Evolutionary conservation across 2,113 vertebrate species (phyloP).

Genomic region (Chaetops frenatus): DNA sequence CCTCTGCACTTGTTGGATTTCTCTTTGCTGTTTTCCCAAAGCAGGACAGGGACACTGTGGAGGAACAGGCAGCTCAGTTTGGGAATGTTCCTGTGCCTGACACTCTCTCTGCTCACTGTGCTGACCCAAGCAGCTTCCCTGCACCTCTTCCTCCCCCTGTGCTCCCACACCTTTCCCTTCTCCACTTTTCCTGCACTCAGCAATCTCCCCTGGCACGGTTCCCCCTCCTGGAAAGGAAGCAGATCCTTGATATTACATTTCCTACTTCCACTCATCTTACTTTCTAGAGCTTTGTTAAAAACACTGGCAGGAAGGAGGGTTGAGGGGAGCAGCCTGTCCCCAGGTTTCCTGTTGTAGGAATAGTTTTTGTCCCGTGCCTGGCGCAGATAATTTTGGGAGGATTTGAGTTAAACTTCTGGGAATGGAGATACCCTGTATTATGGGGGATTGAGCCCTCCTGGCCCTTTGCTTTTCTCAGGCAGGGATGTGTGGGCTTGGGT

Average conservation of each 20-base stretch:
- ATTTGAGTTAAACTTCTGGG: background rate
- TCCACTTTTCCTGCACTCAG: background rate
- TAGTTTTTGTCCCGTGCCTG: background rate
- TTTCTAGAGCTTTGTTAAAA: conserved; percentile 28
- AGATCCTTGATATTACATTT: conserved; percentile 18
- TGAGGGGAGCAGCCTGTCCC: conserved; percentile 17
- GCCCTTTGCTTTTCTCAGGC: background rate
- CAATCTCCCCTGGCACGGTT: background rate
- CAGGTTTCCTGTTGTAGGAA: background rate
- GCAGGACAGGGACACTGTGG: background rate
- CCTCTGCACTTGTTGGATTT: background rate
- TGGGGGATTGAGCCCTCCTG: background rate
- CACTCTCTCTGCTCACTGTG: background rate
- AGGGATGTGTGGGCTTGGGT: background rate
- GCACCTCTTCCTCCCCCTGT: background rate
- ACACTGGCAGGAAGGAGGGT: conserved; percentile 28
- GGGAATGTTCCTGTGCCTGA: background rate
- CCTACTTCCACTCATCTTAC: background rate
- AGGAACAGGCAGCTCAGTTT: background rate
- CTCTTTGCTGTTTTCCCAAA: background rate
- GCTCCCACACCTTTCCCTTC: background rate
- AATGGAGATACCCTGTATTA: background rate
- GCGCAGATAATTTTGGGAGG: background rate
- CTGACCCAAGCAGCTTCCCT: background rate
- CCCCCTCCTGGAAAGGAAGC: conserved; percentile 31